A percentile compares a stretch with the other conserved stretches of the same genome.
phyloP scores from a whole-genome alignment of 2,113 vertebrate genomes.

The Xyrauchen texanus region DNA sequence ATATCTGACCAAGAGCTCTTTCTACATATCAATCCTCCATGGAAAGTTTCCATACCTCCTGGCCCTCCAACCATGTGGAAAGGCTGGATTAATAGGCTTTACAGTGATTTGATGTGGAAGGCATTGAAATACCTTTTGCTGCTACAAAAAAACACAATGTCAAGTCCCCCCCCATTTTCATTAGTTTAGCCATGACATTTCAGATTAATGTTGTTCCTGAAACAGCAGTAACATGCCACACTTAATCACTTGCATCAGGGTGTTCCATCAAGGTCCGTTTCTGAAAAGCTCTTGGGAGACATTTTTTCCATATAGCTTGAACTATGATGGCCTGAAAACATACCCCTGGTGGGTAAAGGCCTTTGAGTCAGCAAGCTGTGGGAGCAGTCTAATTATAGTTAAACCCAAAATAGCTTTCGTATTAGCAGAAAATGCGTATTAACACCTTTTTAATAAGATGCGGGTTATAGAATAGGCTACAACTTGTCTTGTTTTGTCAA shows the following conservation, averaged over 20 bases:
- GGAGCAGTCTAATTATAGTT: slow-evolving; percentile 34
- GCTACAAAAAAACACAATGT: slow-evolving; percentile 59
- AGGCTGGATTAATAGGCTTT: slow-evolving; percentile 53
- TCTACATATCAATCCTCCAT: slow-evolving; percentile 47
- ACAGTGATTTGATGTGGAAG: slow-evolving; percentile 62
- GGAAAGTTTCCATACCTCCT: slow-evolving; percentile 52
- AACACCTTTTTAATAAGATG: slow-evolving; percentile 26
- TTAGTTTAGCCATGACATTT: slow-evolving; percentile 61
- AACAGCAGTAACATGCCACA: slow-evolving; percentile 56
- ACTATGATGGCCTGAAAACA: slow-evolving; percentile 27
- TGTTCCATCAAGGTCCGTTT: slow-evolving; percentile 22
- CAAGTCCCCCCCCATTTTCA: slow-evolving; percentile 63
- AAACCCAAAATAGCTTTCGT: slow-evolving; percentile 26
- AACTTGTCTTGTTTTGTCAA: too few species aligned
- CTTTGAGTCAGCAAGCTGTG: slow-evolving; percentile 11
- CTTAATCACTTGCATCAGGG: slow-evolving; percentile 57
- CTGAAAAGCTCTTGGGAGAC: slow-evolving; percentile 9
- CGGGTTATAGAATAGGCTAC: background rate
- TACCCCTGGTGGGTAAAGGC: slow-evolving; percentile 15
- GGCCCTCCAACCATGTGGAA: slow-evolving; percentile 44
- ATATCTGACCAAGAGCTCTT: slow-evolving; percentile 48
- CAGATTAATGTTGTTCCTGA: slow-evolving; percentile 62
- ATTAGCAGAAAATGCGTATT: slow-evolving; percentile 12
- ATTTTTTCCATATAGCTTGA: slow-evolving; percentile 25
- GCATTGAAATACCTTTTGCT: slow-evolving; percentile 67